Evolutionary conservation across 2,888 invertebrate species (phyloP).

Genomic region (Chesias legatella): DNA sequence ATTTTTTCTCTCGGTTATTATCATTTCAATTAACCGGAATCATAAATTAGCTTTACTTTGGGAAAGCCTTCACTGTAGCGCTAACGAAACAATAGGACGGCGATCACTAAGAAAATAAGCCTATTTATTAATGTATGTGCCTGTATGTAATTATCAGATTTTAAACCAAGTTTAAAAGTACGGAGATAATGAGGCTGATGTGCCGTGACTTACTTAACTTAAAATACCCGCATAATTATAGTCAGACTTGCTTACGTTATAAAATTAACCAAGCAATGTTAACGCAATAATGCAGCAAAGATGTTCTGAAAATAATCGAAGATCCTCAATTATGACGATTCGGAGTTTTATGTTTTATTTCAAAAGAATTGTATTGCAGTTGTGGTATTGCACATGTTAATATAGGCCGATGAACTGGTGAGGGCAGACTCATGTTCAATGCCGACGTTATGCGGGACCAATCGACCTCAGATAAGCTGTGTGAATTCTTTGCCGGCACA

Average conservation of each 20-base stretch:
- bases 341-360: conserved; percentile 25
- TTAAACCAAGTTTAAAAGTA: no score
- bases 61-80: conserved; percentile 16
- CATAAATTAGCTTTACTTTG: conserved; percentile 30
- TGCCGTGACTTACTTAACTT: no score
- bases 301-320: no score
- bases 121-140: background rate
- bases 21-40: conserved; percentile 36
- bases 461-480: conserved; percentile 38
- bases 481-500: conserved; percentile 32
- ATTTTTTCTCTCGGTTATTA: conserved; percentile 26
- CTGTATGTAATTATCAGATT: no score
- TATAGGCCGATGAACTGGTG: conserved; percentile 40
- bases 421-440: conserved; percentile 33
- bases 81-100: conserved; percentile 11
- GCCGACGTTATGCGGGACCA: conserved; percentile 34
- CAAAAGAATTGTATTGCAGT: conserved; percentile 27
- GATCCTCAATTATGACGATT: conserved; percentile 22
- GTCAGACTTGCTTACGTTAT: no score
- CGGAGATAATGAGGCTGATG: no score
- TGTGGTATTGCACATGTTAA: conserved; percentile 36
- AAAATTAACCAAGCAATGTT: conserved; percentile 1
- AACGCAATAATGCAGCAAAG: conserved; percentile 20
- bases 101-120: conserved; percentile 5
- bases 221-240: no score